These are phyloP conservation scores for Lampropteryx suffumata DNA, from an alignment of 2,888 invertebrate species.

Conservation along the genomic window DNA sequence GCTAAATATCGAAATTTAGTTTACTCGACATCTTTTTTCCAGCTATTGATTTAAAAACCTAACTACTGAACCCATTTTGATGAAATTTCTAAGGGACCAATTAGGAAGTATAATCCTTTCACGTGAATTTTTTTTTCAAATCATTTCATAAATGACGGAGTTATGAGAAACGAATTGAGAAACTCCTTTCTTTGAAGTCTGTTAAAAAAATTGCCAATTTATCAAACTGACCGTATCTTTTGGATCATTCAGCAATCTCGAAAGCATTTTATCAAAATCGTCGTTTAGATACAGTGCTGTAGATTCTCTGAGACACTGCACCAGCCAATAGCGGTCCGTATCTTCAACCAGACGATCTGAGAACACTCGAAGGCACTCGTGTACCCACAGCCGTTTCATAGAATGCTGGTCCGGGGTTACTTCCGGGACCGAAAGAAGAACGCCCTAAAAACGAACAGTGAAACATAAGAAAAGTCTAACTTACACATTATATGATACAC, in stretches of 20 bases:
- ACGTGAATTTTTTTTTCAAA: too few relatives aligned
- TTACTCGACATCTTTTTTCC: too few relatives aligned
- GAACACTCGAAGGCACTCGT: conserved; percentile 96
- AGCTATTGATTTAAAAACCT: too few relatives aligned
- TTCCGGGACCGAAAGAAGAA: conserved; percentile 95
- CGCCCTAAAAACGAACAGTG: conserved; percentile 84
- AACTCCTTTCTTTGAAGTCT: too few relatives aligned
- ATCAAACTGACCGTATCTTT: conserved; percentile 51
- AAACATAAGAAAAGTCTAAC: neutral
- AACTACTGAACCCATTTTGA: too few relatives aligned
- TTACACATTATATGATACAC: too few relatives aligned
- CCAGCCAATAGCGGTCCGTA: conserved; percentile 91
- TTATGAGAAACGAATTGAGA: too few relatives aligned
- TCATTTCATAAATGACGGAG: too few relatives aligned
- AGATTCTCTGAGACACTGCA: conserved; percentile 85
- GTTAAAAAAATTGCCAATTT: too few relatives aligned
- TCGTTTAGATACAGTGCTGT: conserved; percentile 84
- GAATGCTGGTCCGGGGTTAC: conserved; percentile 92
- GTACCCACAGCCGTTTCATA: conserved; percentile 97
- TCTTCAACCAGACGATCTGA: conserved; percentile 95
- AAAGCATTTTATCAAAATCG: conserved; percentile 87
- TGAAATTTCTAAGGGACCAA: too few relatives aligned
- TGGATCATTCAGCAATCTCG: conserved; percentile 75
- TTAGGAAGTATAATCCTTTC: too few relatives aligned
- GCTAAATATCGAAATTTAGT: too few relatives aligned